phyloP scores from a whole-genome alignment of 2,888 invertebrate genomes.

The Noctua janthina region DNA sequence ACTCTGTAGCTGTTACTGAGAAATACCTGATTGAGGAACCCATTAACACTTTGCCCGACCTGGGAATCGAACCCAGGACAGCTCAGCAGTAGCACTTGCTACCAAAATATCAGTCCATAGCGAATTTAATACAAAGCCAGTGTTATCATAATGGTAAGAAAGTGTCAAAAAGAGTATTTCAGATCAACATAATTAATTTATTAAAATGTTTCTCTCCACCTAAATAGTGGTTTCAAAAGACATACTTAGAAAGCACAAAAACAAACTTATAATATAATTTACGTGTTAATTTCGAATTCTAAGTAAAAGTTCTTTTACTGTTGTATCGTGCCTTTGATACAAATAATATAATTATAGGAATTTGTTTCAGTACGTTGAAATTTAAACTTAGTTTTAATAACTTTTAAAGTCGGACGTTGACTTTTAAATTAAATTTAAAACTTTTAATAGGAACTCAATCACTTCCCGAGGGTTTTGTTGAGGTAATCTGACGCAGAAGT shows the following conservation, averaged over 20 bases:
- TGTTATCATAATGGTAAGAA: too few species aligned
- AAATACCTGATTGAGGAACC: too few species aligned
- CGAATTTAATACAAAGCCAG: too few species aligned
- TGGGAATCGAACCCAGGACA: too few species aligned
- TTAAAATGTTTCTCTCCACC: not conserved
- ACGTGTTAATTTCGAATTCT: not conserved
- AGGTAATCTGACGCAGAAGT: constrained; percentile 7
- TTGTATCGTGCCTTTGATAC: constrained; percentile 18
- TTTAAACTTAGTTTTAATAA: constrained; percentile 29
- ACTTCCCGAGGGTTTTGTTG: constrained; percentile 20
- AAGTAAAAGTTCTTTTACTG: constrained; percentile 7
- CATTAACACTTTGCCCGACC: too few species aligned
- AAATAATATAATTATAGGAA: constrained; percentile 30
- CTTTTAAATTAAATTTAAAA: constrained; percentile 30
- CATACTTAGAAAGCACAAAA: not conserved
- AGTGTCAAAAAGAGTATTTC: too few species aligned
- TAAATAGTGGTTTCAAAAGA: not conserved
- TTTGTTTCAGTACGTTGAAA: constrained; percentile 21
- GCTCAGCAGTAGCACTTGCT: too few species aligned
- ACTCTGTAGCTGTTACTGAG: too few species aligned
- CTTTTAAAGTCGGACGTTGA: constrained; percentile 16
- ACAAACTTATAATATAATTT: constrained; percentile 6
- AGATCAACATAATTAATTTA: too few species aligned
- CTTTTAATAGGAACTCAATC: constrained; percentile 25
- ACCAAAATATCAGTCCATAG: too few species aligned